Evolutionary conservation across 2,113 vertebrate genomes (phyloP), one percentile per base, ranked within the genome.

Genomic region (Coptodon rendalli): DNA sequence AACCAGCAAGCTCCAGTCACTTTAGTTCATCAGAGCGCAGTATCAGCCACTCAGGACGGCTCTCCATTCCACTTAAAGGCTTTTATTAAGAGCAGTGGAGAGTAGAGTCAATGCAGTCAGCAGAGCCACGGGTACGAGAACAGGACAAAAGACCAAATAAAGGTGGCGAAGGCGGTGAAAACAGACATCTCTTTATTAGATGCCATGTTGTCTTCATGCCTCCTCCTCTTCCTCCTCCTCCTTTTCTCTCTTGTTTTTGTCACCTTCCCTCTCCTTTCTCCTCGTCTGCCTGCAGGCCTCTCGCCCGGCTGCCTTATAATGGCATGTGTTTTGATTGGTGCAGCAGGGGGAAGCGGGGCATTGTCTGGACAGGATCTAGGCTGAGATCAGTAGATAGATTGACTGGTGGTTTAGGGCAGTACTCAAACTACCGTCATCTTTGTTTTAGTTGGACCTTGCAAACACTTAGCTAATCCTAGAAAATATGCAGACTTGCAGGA

Each of bases 351-450:
- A 96, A 96, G 93, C 81, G 56, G 89, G 82, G 88, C 88, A 95
- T 97, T 96, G 96, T 97, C 95, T 97, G 96, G 94, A 97, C 96
- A 96, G 96, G 96, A 96, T 97, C 96, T 95, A 14, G 82, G 90
- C 91, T 84, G 83, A 95, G 96, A 96, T 96, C 91, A 91, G 85
- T 88, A 89, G 88, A 92, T 89, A 95, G 95, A 94, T 93, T 52
- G 80, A 88, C 81, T 59, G 92, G 95, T 85, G 91, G 92, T 86
- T 87, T 45, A 89, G 91, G 93, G 93, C 92, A 76, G 91, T 12
- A 59, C 93, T 93, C 80, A 22, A 89, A 84, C 89, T 45, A 89
- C 88, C 84, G 90, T 96, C 92, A 95, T 91, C 84, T 93, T 93
- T 95, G 94, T 97, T 97, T 96, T 90, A 94, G 92, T 96, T 97